phyloP scores from a whole-genome alignment of 2,113 vertebrate genomes.

The Prolemur simus region DNA sequence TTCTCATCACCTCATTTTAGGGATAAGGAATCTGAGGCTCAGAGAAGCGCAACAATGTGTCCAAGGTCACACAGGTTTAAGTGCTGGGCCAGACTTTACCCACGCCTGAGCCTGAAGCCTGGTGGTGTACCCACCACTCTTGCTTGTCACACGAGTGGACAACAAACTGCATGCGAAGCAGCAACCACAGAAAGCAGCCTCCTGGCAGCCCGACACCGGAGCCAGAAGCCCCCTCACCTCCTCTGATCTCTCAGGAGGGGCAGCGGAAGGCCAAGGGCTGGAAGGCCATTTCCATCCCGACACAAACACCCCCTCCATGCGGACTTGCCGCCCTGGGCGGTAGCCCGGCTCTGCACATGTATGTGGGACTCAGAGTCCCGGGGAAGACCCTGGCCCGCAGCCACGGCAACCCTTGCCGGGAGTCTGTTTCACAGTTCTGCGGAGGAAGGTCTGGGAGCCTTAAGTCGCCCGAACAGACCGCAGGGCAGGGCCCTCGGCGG shows the following conservation, averaged over 20 bases:
- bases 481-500: neutral
- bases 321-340: neutral
- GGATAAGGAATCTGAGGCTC: neutral
- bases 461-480: accelerated
- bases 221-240: no score
- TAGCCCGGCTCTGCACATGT: neutral
- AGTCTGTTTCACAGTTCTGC: neutral
- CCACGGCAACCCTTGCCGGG: neutral
- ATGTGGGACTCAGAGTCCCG: neutral
- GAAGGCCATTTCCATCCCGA: neutral
- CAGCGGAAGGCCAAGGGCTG: neutral
- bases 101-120: accelerated
- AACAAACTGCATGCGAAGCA: neutral
- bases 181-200: accelerated
- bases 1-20: neutral
- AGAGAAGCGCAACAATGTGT: accelerated
- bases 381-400: neutral
- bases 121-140: accelerated
- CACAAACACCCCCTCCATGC: no score
- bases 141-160: accelerated
- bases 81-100: no score
- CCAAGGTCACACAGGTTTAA: neutral
- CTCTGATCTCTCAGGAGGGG: neutral
- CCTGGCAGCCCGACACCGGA: accelerated
- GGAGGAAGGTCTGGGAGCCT: neutral